A percentile compares a stretch with the other conserved stretches of the same genome.
Evolutionary conservation across 1,140 invertebrate genomes (phyloP).

Genomic region (Hycleus phaleratus): DNA sequence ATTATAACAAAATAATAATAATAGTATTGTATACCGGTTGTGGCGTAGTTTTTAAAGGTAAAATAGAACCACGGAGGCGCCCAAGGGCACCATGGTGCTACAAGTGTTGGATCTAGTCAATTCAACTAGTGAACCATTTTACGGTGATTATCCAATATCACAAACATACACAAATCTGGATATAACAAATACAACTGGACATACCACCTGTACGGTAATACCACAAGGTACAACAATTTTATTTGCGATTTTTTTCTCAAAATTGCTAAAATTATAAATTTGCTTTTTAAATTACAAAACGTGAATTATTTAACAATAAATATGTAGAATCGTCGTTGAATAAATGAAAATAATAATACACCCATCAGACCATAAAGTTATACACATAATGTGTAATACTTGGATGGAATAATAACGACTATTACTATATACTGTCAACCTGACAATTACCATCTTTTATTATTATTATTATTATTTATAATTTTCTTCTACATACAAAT

Average conservation of each 20-base stretch:
- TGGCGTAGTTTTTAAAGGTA: slow-evolving; percentile 25
- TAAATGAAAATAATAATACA: too few relatives aligned
- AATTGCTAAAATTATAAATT: too few relatives aligned
- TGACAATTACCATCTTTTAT: too few relatives aligned
- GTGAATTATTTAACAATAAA: neutral
- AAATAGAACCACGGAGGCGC: slow-evolving; percentile 34
- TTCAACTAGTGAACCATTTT: slow-evolving; percentile 37
- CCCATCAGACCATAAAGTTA: too few relatives aligned
- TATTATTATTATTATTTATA: too few relatives aligned
- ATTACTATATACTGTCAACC: too few relatives aligned
- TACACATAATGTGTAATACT: too few relatives aligned
- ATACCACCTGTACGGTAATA: slow-evolving; percentile 40
- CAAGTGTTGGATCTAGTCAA: slow-evolving; percentile 41
- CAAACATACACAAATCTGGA: slow-evolving; percentile 38
- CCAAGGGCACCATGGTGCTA: slow-evolving; percentile 40
- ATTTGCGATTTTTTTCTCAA: neutral
- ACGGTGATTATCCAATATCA: slow-evolving; percentile 38
- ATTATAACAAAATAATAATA: neutral
- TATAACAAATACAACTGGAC: slow-evolving; percentile 32
- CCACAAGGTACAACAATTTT: slow-evolving; percentile 31
- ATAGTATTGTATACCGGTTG: slow-evolving; percentile 20
- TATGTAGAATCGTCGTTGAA: too few relatives aligned
- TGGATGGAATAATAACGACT: too few relatives aligned
- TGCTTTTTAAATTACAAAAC: neutral
- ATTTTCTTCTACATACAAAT: too few relatives aligned